Evolutionary conservation across 2,797 vertebrate genomes (phyloP), one percentile per base, ranked within the genome.

Genomic region (Gymnoscopelus microlampas): DNA sequence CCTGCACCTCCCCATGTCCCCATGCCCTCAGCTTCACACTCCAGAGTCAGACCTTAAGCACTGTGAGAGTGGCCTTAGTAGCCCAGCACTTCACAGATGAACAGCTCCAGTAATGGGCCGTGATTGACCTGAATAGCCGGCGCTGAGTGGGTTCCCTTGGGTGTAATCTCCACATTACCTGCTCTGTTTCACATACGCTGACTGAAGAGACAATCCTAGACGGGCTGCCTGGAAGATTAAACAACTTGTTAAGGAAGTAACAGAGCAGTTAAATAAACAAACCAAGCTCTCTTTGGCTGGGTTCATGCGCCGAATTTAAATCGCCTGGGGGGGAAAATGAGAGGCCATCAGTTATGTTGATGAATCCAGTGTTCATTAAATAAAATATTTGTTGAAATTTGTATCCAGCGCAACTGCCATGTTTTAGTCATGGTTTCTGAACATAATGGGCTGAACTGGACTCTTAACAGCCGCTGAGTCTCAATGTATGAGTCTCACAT

Each of bases 31-130:
- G 24, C 26, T 26, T 88, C 85, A 87, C 79, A 85, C 86, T 84
- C 62, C 67, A 74, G 39, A 44, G 73, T 70, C 73, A 51, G 32
- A 65, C 60, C 82, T 71, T 91, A 90, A 91, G 91, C 86, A 87
- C 85, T 92, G 88, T 91, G 91, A 92, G 91, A 92, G 80, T 89
- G 84, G 86, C 83, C 87, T 87, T 87, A 92, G 88, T 89, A 85
- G 87, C 86, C 82, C 77, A 83, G 87, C 81, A 85, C 85, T 90
- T 90, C 84, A 92, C 90, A 91, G 83, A 85, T 88, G 84, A 91
- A 87, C 86, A 90, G 85, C 81, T 89, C 76, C 72, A 83, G 85
- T 91, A 92, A 92, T 90, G 83, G 86, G 85, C 80, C 71, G 51
- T 84, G 86, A 89, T 87, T 92, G 85, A 89, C 84, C 86, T 88